These are phyloP conservation scores for Trialeurodes vaporariorum DNA, from an alignment of 1,140 invertebrate species.

Conservation along the genomic window DNA sequence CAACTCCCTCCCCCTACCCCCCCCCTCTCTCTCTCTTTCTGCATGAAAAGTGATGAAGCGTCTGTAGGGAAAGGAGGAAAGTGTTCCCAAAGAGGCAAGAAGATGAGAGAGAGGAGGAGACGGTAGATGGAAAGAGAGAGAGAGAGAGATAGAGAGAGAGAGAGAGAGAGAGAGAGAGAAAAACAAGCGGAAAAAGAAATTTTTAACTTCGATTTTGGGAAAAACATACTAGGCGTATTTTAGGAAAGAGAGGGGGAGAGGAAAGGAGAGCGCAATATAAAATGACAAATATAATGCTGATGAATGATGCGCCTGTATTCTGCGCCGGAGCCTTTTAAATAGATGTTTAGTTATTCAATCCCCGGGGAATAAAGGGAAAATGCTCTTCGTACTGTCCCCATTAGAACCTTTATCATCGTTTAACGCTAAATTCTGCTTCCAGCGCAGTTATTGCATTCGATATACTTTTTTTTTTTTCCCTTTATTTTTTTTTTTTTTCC, in stretches of 20 bases:
- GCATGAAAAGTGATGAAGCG: too few species aligned
- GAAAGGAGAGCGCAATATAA: neutral
- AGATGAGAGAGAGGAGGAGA: neutral
- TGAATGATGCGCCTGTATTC: neutral
- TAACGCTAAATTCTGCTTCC: neutral
- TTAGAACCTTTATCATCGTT: neutral
- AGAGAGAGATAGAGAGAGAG: neutral
- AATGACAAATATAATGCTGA: constrained; percentile 1
- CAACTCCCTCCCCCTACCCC: too few species aligned
- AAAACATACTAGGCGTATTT: neutral
- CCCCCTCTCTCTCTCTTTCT: too few species aligned
- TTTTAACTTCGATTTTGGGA: neutral
- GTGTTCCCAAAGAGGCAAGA: too few species aligned
- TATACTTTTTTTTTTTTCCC: neutral
- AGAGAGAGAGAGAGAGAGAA: neutral
- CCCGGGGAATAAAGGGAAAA: neutral
- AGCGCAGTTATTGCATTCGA: neutral
- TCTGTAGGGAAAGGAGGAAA: too few species aligned
- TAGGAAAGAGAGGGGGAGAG: too few species aligned
- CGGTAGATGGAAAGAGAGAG: neutral
- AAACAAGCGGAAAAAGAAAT: neutral
- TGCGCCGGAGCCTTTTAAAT: neutral
- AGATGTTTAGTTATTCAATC: neutral
- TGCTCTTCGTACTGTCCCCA: neutral
- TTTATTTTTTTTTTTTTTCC: too few species aligned